Conservation (phyloP, 2,113 vertebrate species). For the Triplophysa rosa region DNA sequence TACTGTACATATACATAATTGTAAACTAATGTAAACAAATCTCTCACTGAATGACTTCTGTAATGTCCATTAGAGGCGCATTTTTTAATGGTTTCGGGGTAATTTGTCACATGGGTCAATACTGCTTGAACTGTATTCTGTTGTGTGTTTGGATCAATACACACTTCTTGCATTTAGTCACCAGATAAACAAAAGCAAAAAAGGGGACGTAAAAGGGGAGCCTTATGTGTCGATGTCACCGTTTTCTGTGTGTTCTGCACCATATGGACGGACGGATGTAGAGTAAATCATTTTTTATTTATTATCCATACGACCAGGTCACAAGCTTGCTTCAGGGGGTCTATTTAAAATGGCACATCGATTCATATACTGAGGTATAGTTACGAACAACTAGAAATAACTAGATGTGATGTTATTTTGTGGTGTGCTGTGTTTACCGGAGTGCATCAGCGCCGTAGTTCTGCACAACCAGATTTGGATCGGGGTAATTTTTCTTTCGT, state of each 20-base stretch:
- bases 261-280: constrained; percentile 66
- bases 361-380: not conserved
- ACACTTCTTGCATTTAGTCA: not conserved
- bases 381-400: not conserved
- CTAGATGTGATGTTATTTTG: not conserved
- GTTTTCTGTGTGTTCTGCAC: constrained; percentile 41
- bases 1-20: no score
- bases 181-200: not conserved
- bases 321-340: constrained; percentile 58
- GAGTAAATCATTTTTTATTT: constrained; percentile 66
- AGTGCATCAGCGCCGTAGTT: constrained; percentile 93
- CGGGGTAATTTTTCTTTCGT: constrained; percentile 98
- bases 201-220: not conserved
- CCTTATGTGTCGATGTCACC: constrained; percentile 24
- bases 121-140: not conserved
- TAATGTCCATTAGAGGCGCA: no score
- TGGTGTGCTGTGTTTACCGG: constrained; percentile 74
- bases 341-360: constrained; percentile 44
- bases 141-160: not conserved
- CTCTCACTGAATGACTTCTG: no score
- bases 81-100: no score
- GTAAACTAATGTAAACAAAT: no score
- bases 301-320: constrained; percentile 70
- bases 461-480: constrained; percentile 83
- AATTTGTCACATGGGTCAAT: no score